These are phyloP conservation scores for Phoenicopterus ruber DNA, from an alignment of 2,113 vertebrate genomes.

Conservation along the genomic window DNA sequence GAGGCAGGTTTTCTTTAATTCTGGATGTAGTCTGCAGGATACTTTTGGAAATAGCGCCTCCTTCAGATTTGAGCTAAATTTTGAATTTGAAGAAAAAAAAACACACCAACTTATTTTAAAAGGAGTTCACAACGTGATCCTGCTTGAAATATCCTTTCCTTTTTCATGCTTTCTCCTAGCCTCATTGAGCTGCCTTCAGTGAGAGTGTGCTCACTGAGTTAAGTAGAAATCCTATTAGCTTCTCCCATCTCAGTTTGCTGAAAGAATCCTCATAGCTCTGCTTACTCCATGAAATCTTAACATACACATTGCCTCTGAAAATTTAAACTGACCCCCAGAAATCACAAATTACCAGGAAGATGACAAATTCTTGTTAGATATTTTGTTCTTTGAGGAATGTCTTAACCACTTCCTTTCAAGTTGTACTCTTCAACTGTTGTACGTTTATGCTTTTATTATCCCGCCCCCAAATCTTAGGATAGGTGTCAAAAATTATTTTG, in stretches of 20 bases:
- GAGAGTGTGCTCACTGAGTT: accelerated
- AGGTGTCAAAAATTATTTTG: neutral
- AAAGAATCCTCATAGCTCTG: neutral
- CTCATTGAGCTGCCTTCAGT: neutral
- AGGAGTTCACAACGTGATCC: neutral
- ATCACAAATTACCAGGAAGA: neutral
- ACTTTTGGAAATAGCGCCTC: neutral
- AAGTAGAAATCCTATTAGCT: neutral
- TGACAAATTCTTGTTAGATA: neutral
- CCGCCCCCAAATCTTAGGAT: accelerated
- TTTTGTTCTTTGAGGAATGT: neutral
- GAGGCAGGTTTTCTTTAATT: neutral
- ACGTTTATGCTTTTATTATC: neutral
- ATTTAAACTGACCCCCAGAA: neutral
- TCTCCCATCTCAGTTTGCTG: neutral
- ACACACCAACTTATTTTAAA: neutral
- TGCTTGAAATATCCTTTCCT: neutral
- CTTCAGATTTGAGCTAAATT: neutral
- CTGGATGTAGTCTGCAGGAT: neutral
- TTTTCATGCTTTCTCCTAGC: neutral
- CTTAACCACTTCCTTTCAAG: neutral
- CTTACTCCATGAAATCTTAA: neutral
- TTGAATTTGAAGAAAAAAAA: neutral
- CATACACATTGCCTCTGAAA: neutral
- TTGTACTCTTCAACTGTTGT: neutral